Conservation (phyloP, 2,113 vertebrate genomes). For the Eublepharis macularius region DNA sequence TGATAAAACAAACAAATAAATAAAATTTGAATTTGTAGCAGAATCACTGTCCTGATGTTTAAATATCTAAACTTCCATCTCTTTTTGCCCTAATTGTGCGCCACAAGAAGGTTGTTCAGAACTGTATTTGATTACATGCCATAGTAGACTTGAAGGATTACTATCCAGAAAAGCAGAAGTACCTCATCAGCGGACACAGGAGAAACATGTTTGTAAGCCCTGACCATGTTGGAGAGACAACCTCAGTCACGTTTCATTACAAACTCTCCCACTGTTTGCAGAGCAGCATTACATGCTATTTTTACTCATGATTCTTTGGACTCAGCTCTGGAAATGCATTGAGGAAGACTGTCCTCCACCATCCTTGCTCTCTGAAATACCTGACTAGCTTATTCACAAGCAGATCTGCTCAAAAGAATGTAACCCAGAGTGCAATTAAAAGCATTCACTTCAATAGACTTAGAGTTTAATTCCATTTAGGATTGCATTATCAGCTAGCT, state of each 20-base stretch:
- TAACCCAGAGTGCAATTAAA: no score
- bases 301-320: background rate
- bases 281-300: background rate
- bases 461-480: no score
- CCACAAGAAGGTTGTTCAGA: background rate
- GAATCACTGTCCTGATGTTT: background rate
- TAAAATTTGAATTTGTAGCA: background rate
- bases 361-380: background rate
- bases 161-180: background rate
- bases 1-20: no score
- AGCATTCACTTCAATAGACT: no score
- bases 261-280: background rate
- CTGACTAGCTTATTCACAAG: no score
- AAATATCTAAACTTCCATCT: background rate
- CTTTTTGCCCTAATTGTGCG: background rate
- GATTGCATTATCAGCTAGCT: no score
- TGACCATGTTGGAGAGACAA: background rate
- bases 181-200: background rate
- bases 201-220: background rate
- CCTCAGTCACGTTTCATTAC: no score
- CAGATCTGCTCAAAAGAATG: background rate
- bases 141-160: background rate
- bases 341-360: background rate
- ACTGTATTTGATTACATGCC: background rate
- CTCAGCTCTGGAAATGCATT: background rate